Evolutionary conservation across 1,140 invertebrate genomes (phyloP).

Genomic region (Cylas formicarius): DNA sequence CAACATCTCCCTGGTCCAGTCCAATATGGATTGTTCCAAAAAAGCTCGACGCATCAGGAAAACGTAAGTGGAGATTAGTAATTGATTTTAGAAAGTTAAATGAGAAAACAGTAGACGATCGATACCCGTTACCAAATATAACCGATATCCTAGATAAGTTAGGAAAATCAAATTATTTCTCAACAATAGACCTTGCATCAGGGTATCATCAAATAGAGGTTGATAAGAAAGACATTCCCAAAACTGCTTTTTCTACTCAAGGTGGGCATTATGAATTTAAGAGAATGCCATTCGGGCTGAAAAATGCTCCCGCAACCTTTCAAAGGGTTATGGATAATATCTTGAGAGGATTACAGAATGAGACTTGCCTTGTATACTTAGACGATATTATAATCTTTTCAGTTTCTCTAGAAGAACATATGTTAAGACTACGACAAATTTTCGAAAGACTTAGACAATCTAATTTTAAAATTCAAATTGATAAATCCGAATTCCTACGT

Average conservation of each 20-base stretch:
- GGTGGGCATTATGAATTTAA: slow-evolving; percentile 19
- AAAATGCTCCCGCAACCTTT: slow-evolving; percentile 16
- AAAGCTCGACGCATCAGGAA: slow-evolving; percentile 15
- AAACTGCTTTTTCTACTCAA: slow-evolving; percentile 14
- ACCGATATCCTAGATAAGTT: slow-evolving; percentile 13
- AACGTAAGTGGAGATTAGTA: slow-evolving; percentile 20
- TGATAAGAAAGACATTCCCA: slow-evolving; percentile 6
- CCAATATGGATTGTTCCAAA: slow-evolving; percentile 7
- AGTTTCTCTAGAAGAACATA: slow-evolving; percentile 10
- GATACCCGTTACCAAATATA: slow-evolving; percentile 13
- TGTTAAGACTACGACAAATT: slow-evolving; percentile 7
- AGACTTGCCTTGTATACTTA: slow-evolving; percentile 13
- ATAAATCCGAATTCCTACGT: slow-evolving; percentile 15
- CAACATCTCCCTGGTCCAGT: slow-evolving; percentile 8
- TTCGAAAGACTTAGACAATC: slow-evolving; percentile 13
- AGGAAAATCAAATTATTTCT: slow-evolving; percentile 9
- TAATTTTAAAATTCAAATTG: slow-evolving; percentile 21
- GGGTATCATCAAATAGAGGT: slow-evolving; percentile 40
- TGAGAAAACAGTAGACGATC: slow-evolving; percentile 9
- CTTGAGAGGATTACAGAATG: slow-evolving; percentile 1
- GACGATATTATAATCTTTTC: slow-evolving; percentile 17
- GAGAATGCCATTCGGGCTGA: slow-evolving; percentile 17
- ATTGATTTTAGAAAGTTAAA: slow-evolving; percentile 16
- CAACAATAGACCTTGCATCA: slow-evolving; percentile 6
- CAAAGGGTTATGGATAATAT: slow-evolving; percentile 11